Percentiles rank a stretch among this genome's conserved stretches.
Evolutionary conservation across 2,113 vertebrate genomes (phyloP).

Genomic region (Leptobrachium ailaonicum): DNA sequence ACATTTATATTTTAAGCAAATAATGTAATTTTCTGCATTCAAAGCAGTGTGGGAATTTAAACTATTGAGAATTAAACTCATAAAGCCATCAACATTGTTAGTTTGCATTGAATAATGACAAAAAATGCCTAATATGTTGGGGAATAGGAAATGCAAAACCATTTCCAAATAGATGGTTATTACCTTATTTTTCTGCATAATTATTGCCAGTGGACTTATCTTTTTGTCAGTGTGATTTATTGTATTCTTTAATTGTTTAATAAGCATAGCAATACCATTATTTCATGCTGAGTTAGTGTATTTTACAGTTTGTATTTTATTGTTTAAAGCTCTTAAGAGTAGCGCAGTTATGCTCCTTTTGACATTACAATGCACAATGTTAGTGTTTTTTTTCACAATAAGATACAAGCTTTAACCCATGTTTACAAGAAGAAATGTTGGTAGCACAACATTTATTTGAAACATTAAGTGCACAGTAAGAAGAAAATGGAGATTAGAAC

Average conservation of each 20-base stretch:
- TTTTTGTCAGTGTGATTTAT: constrained; percentile 26
- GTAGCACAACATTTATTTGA: too few species aligned
- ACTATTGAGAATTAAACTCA: background rate
- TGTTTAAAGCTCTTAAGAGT: constrained; percentile 17
- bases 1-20: constrained; percentile 27
- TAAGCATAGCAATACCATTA: constrained; percentile 21
- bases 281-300: constrained; percentile 13
- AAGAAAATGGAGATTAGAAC: too few species aligned
- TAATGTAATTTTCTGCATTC: constrained; percentile 2
- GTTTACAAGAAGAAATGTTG: too few species aligned
- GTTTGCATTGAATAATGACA: constrained; percentile 18
- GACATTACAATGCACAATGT: background rate
- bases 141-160: constrained; percentile 3
- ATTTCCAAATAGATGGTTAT: constrained; percentile 7
- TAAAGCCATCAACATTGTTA: constrained; percentile 9
- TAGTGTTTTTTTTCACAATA: background rate
- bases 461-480: too few species aligned
- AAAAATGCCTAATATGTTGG: constrained; percentile 15
- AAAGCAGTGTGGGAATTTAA: background rate
- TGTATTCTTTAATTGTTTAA: constrained; percentile 11
- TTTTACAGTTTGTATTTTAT: background rate
- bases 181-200: constrained; percentile 26
- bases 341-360: background rate
- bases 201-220: constrained; percentile 15
- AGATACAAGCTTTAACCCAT: too few species aligned